Base-by-base conservation (phyloP, 2,113 vertebrate genomes). In the Rhea pennata region DNA sequence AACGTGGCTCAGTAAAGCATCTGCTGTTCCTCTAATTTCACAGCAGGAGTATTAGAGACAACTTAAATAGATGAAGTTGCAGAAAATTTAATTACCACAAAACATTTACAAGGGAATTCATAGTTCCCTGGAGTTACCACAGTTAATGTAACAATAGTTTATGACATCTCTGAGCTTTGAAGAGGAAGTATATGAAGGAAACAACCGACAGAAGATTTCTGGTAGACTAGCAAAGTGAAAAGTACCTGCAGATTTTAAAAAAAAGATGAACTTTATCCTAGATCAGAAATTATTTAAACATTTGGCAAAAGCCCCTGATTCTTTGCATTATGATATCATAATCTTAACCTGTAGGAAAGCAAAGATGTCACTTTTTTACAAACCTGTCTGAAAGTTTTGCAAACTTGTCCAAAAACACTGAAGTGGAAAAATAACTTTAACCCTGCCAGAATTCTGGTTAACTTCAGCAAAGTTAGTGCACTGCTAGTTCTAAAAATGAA, bases 31-130 rank as follows among this genome's bases (percentile, higher is more conserved):
- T 91, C 70, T 83, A 33, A 77, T 80, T 95, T 93, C 93, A 84
- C 79, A 96, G 82, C 75, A 94, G 82, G 72, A 95, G 15, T 67
- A 88, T 80, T 86, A 90, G 50, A 83, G n/a, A 83, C 82, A 90
- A 77, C 87, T 95, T 80, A 93, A 79, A 92, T 15, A 97, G 85
- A 95, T 29, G 75, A 88, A 83, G 10, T 64, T 86, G 92, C 27
- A 90, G 59, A 91, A 96, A 91, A 96, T 93, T 53, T 89, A 91
- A 94, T 93, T 95, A 90, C 82, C 67, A 51, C 50, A 93, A 56
- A 92, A 42, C 87, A 83, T 73, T 94, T 82, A 61, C 3, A 51
- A 72, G 58, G 78, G 67, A 88, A 96, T 97, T 92, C 44, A 73
- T 76, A 70, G 82, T 76, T 92, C 89, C 88, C 91, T 80, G 67